phyloP scores from a whole-genome alignment of 2,797 vertebrate species.

The Adrianichthys oophorus region DNA sequence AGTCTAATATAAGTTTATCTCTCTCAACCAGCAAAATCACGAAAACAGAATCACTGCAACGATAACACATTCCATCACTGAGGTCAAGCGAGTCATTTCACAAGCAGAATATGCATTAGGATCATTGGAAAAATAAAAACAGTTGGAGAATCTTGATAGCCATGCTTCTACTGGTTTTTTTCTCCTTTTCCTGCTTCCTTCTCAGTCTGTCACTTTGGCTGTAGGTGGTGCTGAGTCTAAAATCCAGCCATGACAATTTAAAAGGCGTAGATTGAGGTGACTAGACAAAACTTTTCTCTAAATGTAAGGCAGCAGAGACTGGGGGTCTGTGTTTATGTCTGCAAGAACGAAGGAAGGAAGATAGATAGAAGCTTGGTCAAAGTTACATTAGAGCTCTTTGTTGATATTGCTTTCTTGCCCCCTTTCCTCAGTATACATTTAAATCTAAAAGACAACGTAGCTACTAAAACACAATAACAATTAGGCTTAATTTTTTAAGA shows the following conservation, averaged over 20 bases:
- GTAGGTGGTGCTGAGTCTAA: constrained; percentile 24
- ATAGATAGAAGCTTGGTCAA: constrained; percentile 37
- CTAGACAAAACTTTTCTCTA: constrained; percentile 18
- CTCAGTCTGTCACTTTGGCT: constrained; percentile 37
- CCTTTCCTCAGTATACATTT: constrained; percentile 38
- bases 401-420: constrained; percentile 39
- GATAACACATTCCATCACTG: constrained; percentile 52
- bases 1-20: constrained; percentile 27
- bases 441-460: constrained; percentile 52
- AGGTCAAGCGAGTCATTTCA: constrained; percentile 63
- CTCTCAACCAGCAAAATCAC: constrained; percentile 39
- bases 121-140: constrained; percentile 52
- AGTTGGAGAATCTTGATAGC: constrained; percentile 53
- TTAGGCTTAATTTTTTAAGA: constrained; percentile 54
- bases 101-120: constrained; percentile 54
- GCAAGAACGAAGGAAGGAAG: constrained; percentile 27
- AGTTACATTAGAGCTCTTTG: constrained; percentile 36
- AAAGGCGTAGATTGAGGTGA: constrained; percentile 19
- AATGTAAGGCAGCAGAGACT: constrained; percentile 15
- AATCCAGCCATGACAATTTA: constrained; percentile 33
- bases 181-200: constrained; percentile 12
- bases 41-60: constrained; percentile 75
- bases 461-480: constrained; percentile 28
- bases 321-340: constrained; percentile 38
- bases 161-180: constrained; percentile 29